Conservation (phyloP, 92 coral and sea anemone genomes). For the Paramuricea clavata region DNA sequence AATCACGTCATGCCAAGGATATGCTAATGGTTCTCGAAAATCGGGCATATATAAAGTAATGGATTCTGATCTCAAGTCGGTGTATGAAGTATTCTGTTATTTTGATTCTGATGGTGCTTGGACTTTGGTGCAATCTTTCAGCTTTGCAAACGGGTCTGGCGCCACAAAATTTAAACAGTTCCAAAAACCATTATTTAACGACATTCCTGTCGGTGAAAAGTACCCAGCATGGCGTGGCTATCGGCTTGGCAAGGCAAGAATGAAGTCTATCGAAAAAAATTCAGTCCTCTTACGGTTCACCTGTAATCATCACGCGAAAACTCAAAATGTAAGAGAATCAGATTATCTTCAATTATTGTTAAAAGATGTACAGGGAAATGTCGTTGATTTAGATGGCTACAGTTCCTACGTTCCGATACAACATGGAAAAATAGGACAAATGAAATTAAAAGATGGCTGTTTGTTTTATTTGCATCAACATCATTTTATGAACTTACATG, state of each 20-base stretch:
- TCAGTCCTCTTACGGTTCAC: not conserved
- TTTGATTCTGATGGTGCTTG: not conserved
- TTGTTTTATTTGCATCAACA: not conserved
- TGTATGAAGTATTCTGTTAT: not conserved
- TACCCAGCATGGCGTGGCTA: not conserved
- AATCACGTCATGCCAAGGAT: slow-evolving; percentile 1
- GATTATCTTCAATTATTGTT: not conserved
- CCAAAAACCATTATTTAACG: not conserved
- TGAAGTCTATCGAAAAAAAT: not conserved
- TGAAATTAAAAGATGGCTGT: not conserved
- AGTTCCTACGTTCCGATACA: not conserved
- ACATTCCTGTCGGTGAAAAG: not conserved
- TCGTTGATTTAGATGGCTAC: not conserved
- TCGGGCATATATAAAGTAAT: not conserved
- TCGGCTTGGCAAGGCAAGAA: not conserved
- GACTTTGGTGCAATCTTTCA: slow-evolving; percentile 1
- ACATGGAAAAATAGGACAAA: not conserved
- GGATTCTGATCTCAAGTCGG: not conserved
- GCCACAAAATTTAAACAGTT: not conserved
- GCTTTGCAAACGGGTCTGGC: not conserved
- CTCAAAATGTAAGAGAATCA: not conserved
- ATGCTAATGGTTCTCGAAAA: not conserved
- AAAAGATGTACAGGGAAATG: not conserved
- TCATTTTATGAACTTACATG: not conserved
- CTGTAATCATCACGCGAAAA: not conserved